These are phyloP conservation scores for Leptinotarsa tumamoca DNA, from an alignment of 2,888 invertebrate genomes.

Conservation along the genomic window DNA sequence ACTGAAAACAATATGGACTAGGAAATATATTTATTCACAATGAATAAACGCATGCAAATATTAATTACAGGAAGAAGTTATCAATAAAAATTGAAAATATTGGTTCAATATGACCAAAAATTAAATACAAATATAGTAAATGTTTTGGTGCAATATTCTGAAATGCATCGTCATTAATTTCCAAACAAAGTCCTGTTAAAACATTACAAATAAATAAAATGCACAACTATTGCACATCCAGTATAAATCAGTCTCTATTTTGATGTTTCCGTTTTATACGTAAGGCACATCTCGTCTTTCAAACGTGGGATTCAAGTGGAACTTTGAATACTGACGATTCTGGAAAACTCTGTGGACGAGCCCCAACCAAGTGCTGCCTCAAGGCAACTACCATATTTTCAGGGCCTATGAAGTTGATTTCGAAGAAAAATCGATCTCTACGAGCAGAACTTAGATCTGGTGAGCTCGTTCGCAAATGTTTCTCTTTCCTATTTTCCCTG, in stretches of 20 bases:
- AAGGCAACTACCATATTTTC: conserved; percentile 69
- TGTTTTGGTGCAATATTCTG: not conserved
- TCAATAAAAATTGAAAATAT: not conserved
- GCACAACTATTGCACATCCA: conserved; percentile 45
- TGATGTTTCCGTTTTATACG: conserved; percentile 38
- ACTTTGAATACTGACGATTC: conserved; percentile 70
- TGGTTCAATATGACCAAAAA: not conserved
- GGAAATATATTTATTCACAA: too few relatives aligned
- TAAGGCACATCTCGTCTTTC: conserved; percentile 48
- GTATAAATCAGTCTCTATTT: conserved; percentile 41
- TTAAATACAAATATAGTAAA: not conserved
- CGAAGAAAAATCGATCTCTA: conserved; percentile 67
- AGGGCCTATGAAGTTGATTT: conserved; percentile 69
- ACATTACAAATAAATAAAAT: conserved; percentile 44
- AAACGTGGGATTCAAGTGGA: conserved; percentile 73
- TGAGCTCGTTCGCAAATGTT: conserved; percentile 73
- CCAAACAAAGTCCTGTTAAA: conserved; percentile 16
- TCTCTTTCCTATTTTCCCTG: conserved; percentile 66
- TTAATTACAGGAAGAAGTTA: not conserved
- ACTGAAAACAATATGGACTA: not conserved
- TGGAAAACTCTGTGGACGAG: conserved; percentile 69
- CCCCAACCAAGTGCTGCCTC: conserved; percentile 66
- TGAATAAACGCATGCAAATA: not conserved
- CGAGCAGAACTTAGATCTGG: conserved; percentile 70
- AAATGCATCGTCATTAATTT: conserved; percentile 3